Conservation (phyloP, 2,113 vertebrate genomes). For the Toxotes jaculatrix region DNA sequence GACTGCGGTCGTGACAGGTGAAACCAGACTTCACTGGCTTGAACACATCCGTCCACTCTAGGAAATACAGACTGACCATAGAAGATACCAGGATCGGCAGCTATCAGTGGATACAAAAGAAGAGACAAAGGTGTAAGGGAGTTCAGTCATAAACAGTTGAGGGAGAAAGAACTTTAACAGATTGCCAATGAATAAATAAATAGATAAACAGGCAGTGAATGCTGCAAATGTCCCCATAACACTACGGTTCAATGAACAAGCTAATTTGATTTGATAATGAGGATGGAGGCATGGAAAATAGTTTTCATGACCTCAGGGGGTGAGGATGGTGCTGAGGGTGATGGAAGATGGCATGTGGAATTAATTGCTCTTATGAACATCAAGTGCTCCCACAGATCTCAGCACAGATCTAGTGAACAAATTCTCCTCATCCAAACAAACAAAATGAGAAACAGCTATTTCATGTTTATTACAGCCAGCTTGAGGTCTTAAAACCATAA, state of each 20-base stretch:
- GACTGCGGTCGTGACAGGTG: slow-evolving; percentile 95
- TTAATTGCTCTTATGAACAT: slow-evolving; percentile 26
- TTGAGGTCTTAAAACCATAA: slow-evolving; percentile 13
- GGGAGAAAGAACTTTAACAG: slow-evolving; percentile 4
- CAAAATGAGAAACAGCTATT: slow-evolving; percentile 4
- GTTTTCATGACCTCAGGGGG: slow-evolving; percentile 30
- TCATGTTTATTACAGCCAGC: slow-evolving; percentile 5
- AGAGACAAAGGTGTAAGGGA: neutral
- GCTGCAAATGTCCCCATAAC: slow-evolving; percentile 43
- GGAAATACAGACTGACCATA: slow-evolving; percentile 97
- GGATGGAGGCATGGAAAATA: slow-evolving; percentile 32
- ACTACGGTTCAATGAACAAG: slow-evolving; percentile 52
- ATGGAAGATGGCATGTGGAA: slow-evolving; percentile 28
- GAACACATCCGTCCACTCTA: slow-evolving; percentile 98
- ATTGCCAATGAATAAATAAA: slow-evolving; percentile 54
- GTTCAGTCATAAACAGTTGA: slow-evolving; percentile 31
- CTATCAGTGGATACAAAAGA: slow-evolving; percentile 72
- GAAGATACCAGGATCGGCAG: slow-evolving; percentile 96
- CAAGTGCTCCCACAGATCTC: slow-evolving; percentile 8
- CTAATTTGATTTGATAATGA: slow-evolving; percentile 64
- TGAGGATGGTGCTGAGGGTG: slow-evolving; percentile 3
- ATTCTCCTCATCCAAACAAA: slow-evolving; percentile 4
- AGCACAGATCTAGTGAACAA: neutral
- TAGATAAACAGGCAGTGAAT: slow-evolving; percentile 35
- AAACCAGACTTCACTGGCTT: slow-evolving; percentile 95